These are phyloP conservation scores for Vidua macroura DNA, from an alignment of 2,113 vertebrate genomes.

Conservation along the genomic window DNA sequence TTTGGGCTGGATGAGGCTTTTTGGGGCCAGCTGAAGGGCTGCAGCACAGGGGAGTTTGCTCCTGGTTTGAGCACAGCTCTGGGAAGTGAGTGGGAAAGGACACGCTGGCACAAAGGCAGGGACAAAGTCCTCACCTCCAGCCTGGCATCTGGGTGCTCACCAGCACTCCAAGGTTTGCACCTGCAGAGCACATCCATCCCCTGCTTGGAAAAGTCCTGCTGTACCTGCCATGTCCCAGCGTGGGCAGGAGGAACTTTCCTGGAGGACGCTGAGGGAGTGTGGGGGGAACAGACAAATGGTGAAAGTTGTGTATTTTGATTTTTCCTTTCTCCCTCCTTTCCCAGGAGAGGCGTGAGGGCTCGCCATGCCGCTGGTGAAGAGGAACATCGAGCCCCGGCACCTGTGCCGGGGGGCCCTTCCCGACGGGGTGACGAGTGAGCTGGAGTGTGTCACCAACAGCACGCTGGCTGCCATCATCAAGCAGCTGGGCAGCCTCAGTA, in stretches of 20 bases:
- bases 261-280: not conserved
- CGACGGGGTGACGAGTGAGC: conserved; percentile 85
- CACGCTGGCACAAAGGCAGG: accelerated
- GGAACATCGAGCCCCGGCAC: conserved; percentile 89
- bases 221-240: accelerated
- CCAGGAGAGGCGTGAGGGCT: not conserved
- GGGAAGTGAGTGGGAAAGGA: not conserved
- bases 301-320: accelerated
- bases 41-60: not conserved
- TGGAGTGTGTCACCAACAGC: conserved; percentile 94
- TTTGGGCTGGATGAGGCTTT: not conserved
- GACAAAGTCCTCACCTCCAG: not conserved
- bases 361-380: conserved; percentile 86
- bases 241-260: not conserved
- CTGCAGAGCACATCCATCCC: not conserved
- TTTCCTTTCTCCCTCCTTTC: not conserved
- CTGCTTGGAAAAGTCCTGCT: not conserved
- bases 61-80: not conserved
- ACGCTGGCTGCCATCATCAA: conserved; percentile 91
- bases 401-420: conserved; percentile 87
- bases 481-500: conserved; percentile 91
- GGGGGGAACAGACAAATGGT: not conserved
- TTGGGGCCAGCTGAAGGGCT: not conserved
- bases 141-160: accelerated
- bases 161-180: not conserved